Percentiles rank a stretch among this genome's conserved stretches.
Conservation (phyloP, 2,797 vertebrate species). For the Menidia menidia region DNA sequence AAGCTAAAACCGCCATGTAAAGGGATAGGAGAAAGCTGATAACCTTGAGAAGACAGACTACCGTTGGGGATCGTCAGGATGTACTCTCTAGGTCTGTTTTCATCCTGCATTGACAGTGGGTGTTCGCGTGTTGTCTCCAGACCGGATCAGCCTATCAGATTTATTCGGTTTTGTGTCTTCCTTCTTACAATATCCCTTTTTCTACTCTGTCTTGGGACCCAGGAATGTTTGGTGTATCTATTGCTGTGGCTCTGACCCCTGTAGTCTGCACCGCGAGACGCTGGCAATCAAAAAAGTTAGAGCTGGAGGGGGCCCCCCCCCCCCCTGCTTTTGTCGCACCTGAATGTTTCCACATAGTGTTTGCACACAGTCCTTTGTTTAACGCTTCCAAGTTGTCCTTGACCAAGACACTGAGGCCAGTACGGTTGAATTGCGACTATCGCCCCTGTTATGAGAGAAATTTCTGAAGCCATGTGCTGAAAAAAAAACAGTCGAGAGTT, state of each 20-base stretch:
- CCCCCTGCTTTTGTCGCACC: constrained; percentile 32
- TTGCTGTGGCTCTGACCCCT: constrained; percentile 60
- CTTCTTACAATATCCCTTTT: constrained; percentile 54
- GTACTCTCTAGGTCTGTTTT: constrained; percentile 21
- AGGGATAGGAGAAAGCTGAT: constrained; percentile 3
- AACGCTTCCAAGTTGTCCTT: constrained; percentile 35
- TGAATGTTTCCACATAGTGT: constrained; percentile 38
- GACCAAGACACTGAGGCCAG: constrained; percentile 14
- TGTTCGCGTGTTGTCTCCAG: constrained; percentile 47
- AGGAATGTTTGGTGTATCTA: constrained; percentile 61
- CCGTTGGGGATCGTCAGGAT: constrained; percentile 9
- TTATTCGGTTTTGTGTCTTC: constrained; percentile 66
- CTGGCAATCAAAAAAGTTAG: constrained; percentile 59
- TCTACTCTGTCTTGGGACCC: constrained; percentile 58
- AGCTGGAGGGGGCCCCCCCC: constrained; percentile 58
- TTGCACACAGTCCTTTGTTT: constrained; percentile 14
- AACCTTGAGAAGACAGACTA: constrained; percentile 17
- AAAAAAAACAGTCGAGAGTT: background rate
- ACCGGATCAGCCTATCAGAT: constrained; percentile 48
- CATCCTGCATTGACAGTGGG: constrained; percentile 31
- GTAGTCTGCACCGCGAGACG: constrained; percentile 38
- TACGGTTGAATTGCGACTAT: constrained; percentile 6
- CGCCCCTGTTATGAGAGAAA: background rate
- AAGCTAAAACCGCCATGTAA: background rate
- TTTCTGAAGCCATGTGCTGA: constrained; percentile 9